Conservation (phyloP, 92 coral and sea anemone species). For the Zoanthus sociatus region DNA sequence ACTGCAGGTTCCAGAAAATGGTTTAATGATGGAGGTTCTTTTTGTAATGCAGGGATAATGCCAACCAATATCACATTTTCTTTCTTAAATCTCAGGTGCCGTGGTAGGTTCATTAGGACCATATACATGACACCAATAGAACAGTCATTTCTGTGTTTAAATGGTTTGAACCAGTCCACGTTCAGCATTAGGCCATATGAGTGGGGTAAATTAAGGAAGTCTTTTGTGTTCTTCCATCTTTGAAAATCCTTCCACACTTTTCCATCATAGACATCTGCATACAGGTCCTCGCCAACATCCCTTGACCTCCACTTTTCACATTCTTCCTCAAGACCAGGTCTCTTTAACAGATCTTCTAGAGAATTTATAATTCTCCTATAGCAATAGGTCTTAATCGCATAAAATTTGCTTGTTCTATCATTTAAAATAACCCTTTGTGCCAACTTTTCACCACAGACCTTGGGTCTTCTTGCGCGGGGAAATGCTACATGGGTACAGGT, state of each 20-base stretch:
- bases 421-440: background rate
- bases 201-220: background rate
- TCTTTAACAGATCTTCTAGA: background rate
- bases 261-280: conserved; percentile 4
- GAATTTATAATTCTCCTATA: background rate
- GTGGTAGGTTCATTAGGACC: background rate
- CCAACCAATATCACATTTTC: background rate
- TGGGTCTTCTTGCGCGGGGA: background rate
- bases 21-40: background rate
- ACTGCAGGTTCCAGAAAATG: background rate
- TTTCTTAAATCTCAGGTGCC: background rate
- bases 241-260: conserved; percentile 2
- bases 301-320: conserved; percentile 18
- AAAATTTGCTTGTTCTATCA: conserved; percentile 7
- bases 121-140: background rate
- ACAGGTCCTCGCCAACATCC: conserved; percentile 1
- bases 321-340: background rate
- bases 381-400: conserved; percentile 8
- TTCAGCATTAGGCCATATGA: background rate
- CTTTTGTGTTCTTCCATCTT: background rate
- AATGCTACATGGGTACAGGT: background rate
- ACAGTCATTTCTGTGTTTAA: no score
- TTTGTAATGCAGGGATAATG: background rate
- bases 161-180: background rate
- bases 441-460: background rate